phyloP scores from a whole-genome alignment of 2,797 vertebrate genomes.

The Alca torda region DNA sequence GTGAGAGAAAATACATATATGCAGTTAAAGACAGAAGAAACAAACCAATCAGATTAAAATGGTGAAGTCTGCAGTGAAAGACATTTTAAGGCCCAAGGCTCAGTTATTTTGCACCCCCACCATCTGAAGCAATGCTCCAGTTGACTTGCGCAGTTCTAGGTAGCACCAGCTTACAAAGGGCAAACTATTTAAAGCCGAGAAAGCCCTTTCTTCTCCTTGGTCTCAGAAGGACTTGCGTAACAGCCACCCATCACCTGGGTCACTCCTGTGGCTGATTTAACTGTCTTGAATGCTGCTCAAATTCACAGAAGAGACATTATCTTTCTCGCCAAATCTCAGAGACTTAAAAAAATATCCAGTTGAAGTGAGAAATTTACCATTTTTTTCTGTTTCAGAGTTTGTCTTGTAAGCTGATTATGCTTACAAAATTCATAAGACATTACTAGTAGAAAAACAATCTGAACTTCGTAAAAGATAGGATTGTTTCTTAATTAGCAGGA shows the following conservation, averaged over 20 bases:
- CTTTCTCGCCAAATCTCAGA: background rate
- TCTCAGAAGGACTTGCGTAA: background rate
- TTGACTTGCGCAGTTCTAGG: background rate
- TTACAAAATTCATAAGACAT: background rate
- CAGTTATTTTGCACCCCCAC: background rate
- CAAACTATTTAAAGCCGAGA: background rate
- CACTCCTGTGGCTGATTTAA: background rate
- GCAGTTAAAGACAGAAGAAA: background rate
- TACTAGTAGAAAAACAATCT: background rate
- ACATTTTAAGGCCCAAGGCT: background rate
- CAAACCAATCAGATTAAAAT: background rate
- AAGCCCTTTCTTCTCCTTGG: background rate
- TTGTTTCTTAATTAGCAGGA: background rate
- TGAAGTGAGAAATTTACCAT: background rate
- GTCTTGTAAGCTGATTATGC: background rate
- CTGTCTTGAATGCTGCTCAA: background rate
- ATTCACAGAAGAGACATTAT: background rate
- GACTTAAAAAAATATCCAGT: background rate
- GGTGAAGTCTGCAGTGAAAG: background rate
- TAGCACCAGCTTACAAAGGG: background rate
- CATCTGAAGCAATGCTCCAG: background rate
- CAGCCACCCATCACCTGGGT: background rate
- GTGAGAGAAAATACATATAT: background rate
- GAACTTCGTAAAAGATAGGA: background rate
- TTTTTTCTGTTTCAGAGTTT: background rate